These are phyloP conservation scores for Orthonyx spaldingii DNA, from an alignment of 2,113 vertebrate genomes.

Conservation along the genomic window DNA sequence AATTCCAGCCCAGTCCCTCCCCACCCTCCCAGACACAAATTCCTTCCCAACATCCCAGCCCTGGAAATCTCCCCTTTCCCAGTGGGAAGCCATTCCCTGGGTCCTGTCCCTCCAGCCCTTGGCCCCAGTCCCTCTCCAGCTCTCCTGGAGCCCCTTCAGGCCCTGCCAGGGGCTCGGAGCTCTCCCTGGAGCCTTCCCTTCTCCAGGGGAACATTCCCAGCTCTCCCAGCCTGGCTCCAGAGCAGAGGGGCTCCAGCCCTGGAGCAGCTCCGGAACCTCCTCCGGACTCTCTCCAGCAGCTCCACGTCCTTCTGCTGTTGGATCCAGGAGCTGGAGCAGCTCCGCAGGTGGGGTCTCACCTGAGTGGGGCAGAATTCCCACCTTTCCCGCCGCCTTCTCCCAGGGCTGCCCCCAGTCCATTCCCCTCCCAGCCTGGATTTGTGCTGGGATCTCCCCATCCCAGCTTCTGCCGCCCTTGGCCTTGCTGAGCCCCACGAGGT, in stretches of 20 bases:
- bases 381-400: rapidly evolving
- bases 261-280: not conserved
- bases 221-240: not conserved
- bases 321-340: not conserved
- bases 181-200: too few relatives aligned
- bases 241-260: not conserved
- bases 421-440: not conserved
- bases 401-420: not conserved
- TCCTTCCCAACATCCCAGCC: too few relatives aligned
- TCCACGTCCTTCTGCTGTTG: not conserved
- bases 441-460: not conserved
- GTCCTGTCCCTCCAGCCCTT: too few relatives aligned
- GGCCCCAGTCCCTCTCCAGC: too few relatives aligned
- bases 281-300: not conserved
- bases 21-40: too few relatives aligned
- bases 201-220: not conserved
- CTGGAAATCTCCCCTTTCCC: too few relatives aligned
- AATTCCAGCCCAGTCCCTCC: not conserved
- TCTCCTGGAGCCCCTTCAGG: too few relatives aligned
- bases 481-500: not conserved
- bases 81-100: too few relatives aligned
- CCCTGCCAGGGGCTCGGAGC: too few relatives aligned
- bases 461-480: not conserved
- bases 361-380: not conserved
- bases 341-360: not conserved